These are phyloP conservation scores for Apostichopus japonicus DNA, from an alignment of 35 echinoderm and acorn worm genomes.

Conservation along the genomic window DNA sequence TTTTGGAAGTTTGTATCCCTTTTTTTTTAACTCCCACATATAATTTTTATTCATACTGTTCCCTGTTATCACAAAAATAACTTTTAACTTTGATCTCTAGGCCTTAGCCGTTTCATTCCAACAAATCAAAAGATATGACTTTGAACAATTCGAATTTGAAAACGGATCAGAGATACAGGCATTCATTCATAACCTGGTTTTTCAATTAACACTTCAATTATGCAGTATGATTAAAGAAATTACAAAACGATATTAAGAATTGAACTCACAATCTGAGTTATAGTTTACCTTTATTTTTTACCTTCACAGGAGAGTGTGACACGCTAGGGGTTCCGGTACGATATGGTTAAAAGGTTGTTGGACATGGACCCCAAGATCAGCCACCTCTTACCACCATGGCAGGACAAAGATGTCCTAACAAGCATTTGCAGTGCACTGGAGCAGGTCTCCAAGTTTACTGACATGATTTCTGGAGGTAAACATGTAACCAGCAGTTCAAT, in stretches of 20 bases:
- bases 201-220: background rate
- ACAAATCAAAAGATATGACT: no score
- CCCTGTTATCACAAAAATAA: no score
- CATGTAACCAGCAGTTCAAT: background rate
- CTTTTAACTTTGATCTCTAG: no score
- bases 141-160: no score
- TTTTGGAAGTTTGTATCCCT: no score
- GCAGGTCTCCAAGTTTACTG: no score
- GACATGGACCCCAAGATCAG: background rate
- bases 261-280: background rate
- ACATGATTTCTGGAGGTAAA: background rate
- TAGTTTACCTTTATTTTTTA: background rate
- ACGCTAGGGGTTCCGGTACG: slow-evolving; percentile 25
- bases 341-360: slow-evolving; percentile 27
- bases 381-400: no score
- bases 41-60: no score
- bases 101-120: no score
- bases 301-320: slow-evolving; percentile 15
- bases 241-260: background rate
- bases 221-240: background rate
- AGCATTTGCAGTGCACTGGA: background rate
- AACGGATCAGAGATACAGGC: no score
- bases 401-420: slow-evolving; percentile 24
- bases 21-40: no score
- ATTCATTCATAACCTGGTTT: no score